Evolutionary conservation across 2,113 vertebrate species (phyloP).

Genomic region (Nematolebias whitei): DNA sequence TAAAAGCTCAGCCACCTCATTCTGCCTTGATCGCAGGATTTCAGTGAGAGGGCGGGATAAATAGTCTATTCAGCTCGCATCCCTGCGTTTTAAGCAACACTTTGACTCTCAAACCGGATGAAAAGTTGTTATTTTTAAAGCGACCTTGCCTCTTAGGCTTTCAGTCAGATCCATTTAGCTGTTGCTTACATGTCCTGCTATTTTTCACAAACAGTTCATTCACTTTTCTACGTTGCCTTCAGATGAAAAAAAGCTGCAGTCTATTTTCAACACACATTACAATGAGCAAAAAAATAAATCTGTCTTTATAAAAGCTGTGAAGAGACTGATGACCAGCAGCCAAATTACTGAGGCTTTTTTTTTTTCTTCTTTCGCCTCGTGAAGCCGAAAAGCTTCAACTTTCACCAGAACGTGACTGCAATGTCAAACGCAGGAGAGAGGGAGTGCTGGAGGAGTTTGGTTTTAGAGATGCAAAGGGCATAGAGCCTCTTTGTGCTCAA

Average conservation of each 20-base stretch:
- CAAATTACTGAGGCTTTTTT: constrained; percentile 33
- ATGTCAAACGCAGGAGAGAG: constrained; percentile 71
- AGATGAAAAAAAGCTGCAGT: constrained; percentile 12
- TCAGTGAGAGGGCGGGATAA: constrained; percentile 58
- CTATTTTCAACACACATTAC: constrained; percentile 15
- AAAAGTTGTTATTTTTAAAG: constrained; percentile 57
- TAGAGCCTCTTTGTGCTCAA: constrained; percentile 72
- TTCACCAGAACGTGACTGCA: constrained; percentile 79
- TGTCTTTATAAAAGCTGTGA: constrained; percentile 21
- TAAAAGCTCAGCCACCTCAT: constrained; percentile 35
- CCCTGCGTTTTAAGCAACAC: constrained; percentile 42
- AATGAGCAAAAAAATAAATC: not conserved
- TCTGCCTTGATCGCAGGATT: constrained; percentile 43
- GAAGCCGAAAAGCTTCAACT: constrained; percentile 76
- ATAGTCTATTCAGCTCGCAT: constrained; percentile 46
- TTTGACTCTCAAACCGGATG: constrained; percentile 52
- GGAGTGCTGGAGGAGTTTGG: constrained; percentile 59
- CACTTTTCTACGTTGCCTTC: constrained; percentile 23
- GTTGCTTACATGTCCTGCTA: not conserved
- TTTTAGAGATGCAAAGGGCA: constrained; percentile 68
- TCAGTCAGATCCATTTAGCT: not conserved
- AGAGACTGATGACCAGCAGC: constrained; percentile 31
- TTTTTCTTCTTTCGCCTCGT: constrained; percentile 48
- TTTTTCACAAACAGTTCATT: constrained; percentile 9
- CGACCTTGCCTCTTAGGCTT: constrained; percentile 6